A percentile compares a stretch with the other conserved stretches of the same genome.
Conservation (phyloP, 2,888 invertebrate genomes). For the Leucophora obtusa region DNA sequence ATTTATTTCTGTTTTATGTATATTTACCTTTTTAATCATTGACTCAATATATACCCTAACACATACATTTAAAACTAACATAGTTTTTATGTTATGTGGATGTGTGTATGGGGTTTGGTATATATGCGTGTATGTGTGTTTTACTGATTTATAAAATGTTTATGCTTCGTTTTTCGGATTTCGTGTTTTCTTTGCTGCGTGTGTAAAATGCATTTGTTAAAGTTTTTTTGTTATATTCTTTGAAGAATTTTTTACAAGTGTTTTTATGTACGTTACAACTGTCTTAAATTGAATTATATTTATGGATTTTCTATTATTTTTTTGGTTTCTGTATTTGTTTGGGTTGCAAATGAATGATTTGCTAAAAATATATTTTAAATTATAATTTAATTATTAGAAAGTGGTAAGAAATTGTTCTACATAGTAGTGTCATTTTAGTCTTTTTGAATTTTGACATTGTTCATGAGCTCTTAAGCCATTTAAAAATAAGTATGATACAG, state of each 20-base stretch:
- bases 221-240: slow-evolving; percentile 4
- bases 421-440: neutral
- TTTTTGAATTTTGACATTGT: slow-evolving; percentile 23
- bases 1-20: neutral
- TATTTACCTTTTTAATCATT: slow-evolving; percentile 22
- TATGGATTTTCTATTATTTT: slow-evolving; percentile 28
- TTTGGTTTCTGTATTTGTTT: neutral
- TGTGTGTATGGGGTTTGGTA: slow-evolving; percentile 8
- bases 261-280: slow-evolving; percentile 27
- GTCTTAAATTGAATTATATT: slow-evolving; percentile 50
- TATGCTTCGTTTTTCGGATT: slow-evolving; percentile 54
- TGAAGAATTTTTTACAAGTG: slow-evolving; percentile 19
- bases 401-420: slow-evolving; percentile 8
- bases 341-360: neutral
- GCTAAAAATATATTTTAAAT: slow-evolving; percentile 1
- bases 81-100: slow-evolving; percentile 21
- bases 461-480: slow-evolving; percentile 22
- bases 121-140: slow-evolving; percentile 19
- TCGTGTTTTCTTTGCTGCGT: slow-evolving; percentile 26
- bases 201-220: slow-evolving; percentile 22
- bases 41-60: slow-evolving; percentile 16
- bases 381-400: slow-evolving; percentile 52
- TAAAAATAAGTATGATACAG: neutral
- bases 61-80: neutral
- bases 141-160: slow-evolving; percentile 52